A percentile compares a stretch with the other conserved stretches of the same genome.
Conservation (phyloP, 2,113 vertebrate species). For the Oryzias javanicus region DNA sequence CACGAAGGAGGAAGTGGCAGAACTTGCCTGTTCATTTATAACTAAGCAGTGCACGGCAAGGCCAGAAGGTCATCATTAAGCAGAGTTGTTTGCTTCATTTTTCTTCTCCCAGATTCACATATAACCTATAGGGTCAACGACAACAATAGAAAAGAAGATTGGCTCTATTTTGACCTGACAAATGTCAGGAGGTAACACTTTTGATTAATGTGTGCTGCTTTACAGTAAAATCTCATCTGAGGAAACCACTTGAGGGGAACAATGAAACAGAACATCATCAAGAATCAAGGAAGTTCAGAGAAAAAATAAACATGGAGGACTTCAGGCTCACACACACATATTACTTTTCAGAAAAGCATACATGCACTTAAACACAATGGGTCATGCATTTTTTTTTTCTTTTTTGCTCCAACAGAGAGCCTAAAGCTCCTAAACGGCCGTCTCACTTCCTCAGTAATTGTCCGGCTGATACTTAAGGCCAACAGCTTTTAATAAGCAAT, state of each 20-base stretch:
- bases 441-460: conserved; percentile 73
- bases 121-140: conserved; percentile 58
- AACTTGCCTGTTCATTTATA: conserved; percentile 62
- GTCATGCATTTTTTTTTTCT: conserved; percentile 32
- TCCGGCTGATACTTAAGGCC: conserved; percentile 80
- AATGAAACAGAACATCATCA: conserved; percentile 54
- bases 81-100: conserved; percentile 29
- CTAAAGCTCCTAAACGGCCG: conserved; percentile 63
- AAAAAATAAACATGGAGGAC: conserved; percentile 48
- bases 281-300: conserved; percentile 60
- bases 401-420: conserved; percentile 21
- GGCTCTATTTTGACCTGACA: conserved; percentile 54
- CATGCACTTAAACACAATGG: conserved; percentile 58
- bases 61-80: conserved; percentile 44
- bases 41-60: conserved; percentile 21
- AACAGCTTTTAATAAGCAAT: conserved; percentile 84
- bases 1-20: conserved; percentile 45
- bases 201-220: conserved; percentile 57
- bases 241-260: conserved; percentile 69
- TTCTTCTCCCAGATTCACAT: conserved; percentile 59
- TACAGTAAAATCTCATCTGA: conserved; percentile 60
- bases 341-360: conserved; percentile 28
- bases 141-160: conserved; percentile 60
- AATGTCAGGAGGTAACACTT: conserved; percentile 48
- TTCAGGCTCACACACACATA: conserved; percentile 26